Evolutionary conservation across 2,888 invertebrate genomes (phyloP).

Genomic region (Microdon myrmicae): DNA sequence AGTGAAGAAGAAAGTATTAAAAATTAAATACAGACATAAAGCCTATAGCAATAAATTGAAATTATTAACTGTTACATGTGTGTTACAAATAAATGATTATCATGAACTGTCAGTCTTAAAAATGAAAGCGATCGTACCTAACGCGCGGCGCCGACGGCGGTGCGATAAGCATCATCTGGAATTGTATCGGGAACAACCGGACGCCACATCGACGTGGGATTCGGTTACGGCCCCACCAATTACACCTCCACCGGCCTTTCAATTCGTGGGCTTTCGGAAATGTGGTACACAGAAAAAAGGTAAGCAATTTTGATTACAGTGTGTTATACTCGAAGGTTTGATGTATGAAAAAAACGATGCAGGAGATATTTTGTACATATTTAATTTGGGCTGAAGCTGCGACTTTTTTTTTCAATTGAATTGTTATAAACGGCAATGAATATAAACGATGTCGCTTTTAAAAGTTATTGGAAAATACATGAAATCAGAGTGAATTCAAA

Average conservation of each 20-base stretch:
- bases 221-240: slow-evolving; percentile 71
- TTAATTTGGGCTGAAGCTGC: slow-evolving; percentile 15
- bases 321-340: slow-evolving; percentile 24
- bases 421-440: too few species aligned
- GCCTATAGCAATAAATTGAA: not conserved
- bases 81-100: slow-evolving; percentile 18
- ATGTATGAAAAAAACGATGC: slow-evolving; percentile 53
- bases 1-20: not conserved
- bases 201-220: slow-evolving; percentile 71
- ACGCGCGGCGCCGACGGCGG: slow-evolving; percentile 71
- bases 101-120: slow-evolving; percentile 62
- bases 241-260: slow-evolving; percentile 76
- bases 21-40: not conserved
- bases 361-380: slow-evolving; percentile 57
- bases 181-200: slow-evolving; percentile 65
- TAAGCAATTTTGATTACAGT: slow-evolving; percentile 38
- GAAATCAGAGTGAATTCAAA: too few species aligned
- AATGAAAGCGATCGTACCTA: slow-evolving; percentile 75
- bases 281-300: slow-evolving; percentile 60
- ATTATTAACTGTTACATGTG: not conserved
- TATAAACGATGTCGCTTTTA: too few species aligned
- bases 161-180: slow-evolving; percentile 73
- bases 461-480: too few species aligned
- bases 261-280: slow-evolving; percentile 71
- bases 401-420: too few species aligned